Conservation (phyloP, 2,888 invertebrate genomes). For the Dynastes maya region DNA sequence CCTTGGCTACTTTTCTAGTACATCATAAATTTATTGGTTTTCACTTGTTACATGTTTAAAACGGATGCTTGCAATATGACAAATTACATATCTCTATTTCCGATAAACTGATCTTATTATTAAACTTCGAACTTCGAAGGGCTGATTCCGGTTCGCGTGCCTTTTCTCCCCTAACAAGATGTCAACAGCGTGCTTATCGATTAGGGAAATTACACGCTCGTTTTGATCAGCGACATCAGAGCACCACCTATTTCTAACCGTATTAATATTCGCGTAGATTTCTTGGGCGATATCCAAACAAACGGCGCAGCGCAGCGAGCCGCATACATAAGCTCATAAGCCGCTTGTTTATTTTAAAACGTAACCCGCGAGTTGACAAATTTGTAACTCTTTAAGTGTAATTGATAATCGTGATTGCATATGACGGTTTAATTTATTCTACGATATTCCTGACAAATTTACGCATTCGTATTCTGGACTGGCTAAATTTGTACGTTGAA, state of each 20-base stretch:
- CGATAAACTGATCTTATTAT: too few relatives aligned
- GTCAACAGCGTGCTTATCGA: neutral
- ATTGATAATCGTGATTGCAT: conserved; percentile 23
- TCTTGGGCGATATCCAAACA: conserved; percentile 38
- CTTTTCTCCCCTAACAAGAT: too few relatives aligned
- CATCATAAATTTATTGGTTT: too few relatives aligned
- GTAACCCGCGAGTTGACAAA: conserved; percentile 20
- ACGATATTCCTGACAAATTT: conserved; percentile 10
- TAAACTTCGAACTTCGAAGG: too few relatives aligned
- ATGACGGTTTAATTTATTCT: conserved; percentile 19
- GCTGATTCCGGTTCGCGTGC: too few relatives aligned
- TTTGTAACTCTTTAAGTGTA: conserved; percentile 32
- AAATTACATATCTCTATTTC: too few relatives aligned
- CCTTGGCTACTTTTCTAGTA: too few relatives aligned
- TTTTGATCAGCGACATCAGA: neutral
- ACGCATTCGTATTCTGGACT: neutral
- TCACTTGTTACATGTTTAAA: too few relatives aligned
- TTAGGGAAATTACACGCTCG: neutral
- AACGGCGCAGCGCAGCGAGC: neutral
- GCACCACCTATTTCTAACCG: neutral
- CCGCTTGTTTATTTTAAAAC: conserved; percentile 10
- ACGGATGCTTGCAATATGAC: too few relatives aligned
- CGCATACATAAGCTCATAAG: neutral
- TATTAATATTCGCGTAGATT: conserved; percentile 24
- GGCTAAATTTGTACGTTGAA: neutral